phyloP scores from a whole-genome alignment of 2,888 invertebrate genomes.

The Formica aserva region DNA sequence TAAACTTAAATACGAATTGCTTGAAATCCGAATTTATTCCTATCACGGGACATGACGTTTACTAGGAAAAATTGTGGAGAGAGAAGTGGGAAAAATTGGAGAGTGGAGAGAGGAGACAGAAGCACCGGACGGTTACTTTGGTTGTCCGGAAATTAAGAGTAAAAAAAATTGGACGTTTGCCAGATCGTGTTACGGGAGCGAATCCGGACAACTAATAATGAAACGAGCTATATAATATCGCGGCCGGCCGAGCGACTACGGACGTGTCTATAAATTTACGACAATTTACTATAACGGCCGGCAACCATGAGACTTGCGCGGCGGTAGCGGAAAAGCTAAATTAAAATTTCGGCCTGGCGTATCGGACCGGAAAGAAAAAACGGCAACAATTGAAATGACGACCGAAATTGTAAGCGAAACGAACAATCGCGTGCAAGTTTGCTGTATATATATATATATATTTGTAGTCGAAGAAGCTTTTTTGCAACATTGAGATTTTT shows the following conservation, averaged over 20 bases:
- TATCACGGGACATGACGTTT: conserved; percentile 15
- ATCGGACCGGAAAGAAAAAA: conserved; percentile 49
- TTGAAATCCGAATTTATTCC: conserved; percentile 24
- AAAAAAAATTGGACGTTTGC: conserved; percentile 71
- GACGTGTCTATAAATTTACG: conserved; percentile 66
- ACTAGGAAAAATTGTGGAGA: conserved; percentile 41
- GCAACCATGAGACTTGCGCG: conserved; percentile 59
- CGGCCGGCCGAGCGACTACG: conserved; percentile 36
- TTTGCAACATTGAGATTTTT: neutral
- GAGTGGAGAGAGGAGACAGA: conserved; percentile 1
- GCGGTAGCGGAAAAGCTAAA: conserved; percentile 58
- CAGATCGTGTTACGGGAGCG: conserved; percentile 73
- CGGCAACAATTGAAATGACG: conserved; percentile 45
- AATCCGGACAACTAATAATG: conserved; percentile 75
- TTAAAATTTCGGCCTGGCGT: conserved; percentile 63
- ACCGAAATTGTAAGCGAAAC: conserved; percentile 43
- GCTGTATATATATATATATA: conserved; percentile 17
- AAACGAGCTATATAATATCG: conserved; percentile 61
- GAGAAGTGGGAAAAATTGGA: conserved; percentile 40
- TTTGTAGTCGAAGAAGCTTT: conserved; percentile 1
- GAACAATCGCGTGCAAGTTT: conserved; percentile 62
- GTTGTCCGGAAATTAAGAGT: conserved; percentile 69
- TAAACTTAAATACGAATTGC: conserved; percentile 24
- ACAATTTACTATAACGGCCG: conserved; percentile 69
- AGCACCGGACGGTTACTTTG: conserved; percentile 53